Evolutionary conservation across 2,797 vertebrate species (phyloP), one percentile per base, ranked within the genome.

Genomic region (Smutsia gigantea): DNA sequence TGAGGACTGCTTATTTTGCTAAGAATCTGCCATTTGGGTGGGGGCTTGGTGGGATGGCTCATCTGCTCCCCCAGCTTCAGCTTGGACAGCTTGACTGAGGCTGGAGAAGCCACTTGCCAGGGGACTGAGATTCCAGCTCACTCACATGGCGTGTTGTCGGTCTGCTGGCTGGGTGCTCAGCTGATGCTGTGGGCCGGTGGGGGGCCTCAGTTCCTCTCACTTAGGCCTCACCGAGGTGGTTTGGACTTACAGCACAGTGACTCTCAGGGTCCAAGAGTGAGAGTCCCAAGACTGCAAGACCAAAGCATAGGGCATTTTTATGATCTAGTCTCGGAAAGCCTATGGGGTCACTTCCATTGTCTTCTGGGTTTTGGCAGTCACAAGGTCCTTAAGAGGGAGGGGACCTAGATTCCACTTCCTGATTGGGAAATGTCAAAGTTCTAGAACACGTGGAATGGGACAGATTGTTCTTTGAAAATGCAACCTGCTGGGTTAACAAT

Each of bases 61-160:
- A 25, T 46, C n/a, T 39, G 39, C 17, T 37, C 37, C 42, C 77
- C 46, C 0, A 0, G 29, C 87, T 49, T 77, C 79, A 55, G 29
- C 71, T 61, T 39, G 79, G 66, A 64, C 37, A 37, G 42, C 49
- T 87, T 17, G 1, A 0, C 23, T 31, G 39, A 17, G 57, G 63
- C 53, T 6, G 72, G 39, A 51, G 34, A 27, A 77, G 46, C 18
- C 5, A 37, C 25, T 34, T 34, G 72, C 63, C 34, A 31, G 66
- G 46, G 0, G 25, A 46, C 10, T 12, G 46, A 46, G 46, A 46
- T 46, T 46, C 46, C 10, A 11, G 53, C 27, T 79, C 34, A 13
- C 23, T 39, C 37, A 31, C 7, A 2, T 6, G 63, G 27, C 29
- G 42, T 1, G 57, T 15, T 37, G n/a, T 9, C 0, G 0, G n/a